phyloP scores from a whole-genome alignment of 2,888 invertebrate genomes.

The Erpobdella octoculata region DNA sequence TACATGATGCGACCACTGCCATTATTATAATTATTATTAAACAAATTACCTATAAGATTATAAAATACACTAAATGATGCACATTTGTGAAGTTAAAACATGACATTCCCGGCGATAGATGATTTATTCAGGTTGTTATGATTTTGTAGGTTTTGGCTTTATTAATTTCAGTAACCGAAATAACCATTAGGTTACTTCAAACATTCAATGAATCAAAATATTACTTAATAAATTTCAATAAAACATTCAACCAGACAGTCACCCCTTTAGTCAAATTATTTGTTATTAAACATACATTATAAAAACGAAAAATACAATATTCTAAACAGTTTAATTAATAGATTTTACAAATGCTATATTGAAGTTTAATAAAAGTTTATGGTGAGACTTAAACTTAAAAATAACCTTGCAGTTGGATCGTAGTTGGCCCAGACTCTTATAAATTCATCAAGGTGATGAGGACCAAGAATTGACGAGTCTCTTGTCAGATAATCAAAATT shows the following conservation, averaged over 20 bases:
- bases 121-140: too few relatives aligned
- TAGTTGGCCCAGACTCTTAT: constrained; percentile 99
- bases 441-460: constrained; percentile 99
- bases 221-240: too few relatives aligned
- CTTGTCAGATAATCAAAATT: constrained; percentile 99
- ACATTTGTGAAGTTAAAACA: background rate
- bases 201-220: too few relatives aligned
- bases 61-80: background rate
- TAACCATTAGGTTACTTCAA: too few relatives aligned
- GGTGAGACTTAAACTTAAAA: too few relatives aligned
- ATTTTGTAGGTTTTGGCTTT: too few relatives aligned
- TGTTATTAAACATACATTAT: too few relatives aligned
- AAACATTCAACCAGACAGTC: too few relatives aligned
- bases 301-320: background rate
- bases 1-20: constrained; percentile 89
- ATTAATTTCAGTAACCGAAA: too few relatives aligned
- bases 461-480: constrained; percentile 97
- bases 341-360: background rate
- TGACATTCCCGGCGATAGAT: too few relatives aligned
- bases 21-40: background rate
- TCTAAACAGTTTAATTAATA: background rate
- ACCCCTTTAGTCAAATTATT: too few relatives aligned
- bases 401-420: constrained; percentile 93
- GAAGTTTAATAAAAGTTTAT: background rate
- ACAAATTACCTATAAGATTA: background rate